Evolutionary conservation across 2,113 vertebrate genomes (phyloP).

Genomic region (Cynocephalus volans): DNA sequence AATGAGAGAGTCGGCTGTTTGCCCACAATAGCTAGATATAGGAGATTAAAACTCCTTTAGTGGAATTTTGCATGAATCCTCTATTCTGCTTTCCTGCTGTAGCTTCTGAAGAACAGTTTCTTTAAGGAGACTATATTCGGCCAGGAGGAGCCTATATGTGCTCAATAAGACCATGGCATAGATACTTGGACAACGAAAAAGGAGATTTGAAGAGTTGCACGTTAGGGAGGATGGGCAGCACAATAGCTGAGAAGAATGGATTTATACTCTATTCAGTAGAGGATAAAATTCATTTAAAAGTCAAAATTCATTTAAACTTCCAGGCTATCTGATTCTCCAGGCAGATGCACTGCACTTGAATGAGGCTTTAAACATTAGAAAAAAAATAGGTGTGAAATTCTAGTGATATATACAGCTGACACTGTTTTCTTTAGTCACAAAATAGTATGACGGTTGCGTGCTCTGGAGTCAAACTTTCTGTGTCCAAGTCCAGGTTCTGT

Average conservation of each 20-base stretch:
- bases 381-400: not conserved
- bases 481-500: not conserved
- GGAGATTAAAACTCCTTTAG: not conserved
- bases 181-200: not conserved
- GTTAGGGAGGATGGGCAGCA: not conserved
- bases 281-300: not conserved
- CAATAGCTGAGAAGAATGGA: not conserved
- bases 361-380: slow-evolving; percentile 1
- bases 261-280: not conserved
- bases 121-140: not conserved
- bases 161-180: not conserved
- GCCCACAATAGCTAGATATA: not conserved
- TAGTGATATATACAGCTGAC: not conserved
- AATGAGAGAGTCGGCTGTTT: not conserved
- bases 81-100: not conserved
- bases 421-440: not conserved
- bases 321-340: not conserved
- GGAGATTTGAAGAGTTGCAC: not conserved
- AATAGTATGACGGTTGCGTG: not conserved
- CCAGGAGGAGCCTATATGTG: not conserved
- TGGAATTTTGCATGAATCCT: not conserved
- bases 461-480: not conserved
- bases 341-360: not conserved
- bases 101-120: not conserved
- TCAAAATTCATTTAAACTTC: not conserved